Evolutionary conservation across 37 sponge, comb jelly and placozoan genomes (phyloP).

Genomic region (Halichondria panicea): DNA sequence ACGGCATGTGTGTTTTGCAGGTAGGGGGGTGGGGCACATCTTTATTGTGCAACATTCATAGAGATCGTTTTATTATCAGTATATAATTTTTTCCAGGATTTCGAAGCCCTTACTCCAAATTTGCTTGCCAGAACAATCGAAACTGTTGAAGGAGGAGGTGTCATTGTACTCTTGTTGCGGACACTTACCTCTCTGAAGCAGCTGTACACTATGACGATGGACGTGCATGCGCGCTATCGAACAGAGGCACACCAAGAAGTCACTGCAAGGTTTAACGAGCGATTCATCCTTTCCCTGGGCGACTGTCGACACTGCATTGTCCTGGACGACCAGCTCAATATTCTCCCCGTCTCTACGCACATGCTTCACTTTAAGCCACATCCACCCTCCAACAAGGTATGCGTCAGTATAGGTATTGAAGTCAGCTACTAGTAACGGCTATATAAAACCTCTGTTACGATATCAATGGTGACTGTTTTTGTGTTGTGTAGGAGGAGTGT

Average conservation of each 20-base stretch:
- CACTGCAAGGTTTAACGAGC: constrained; percentile 91
- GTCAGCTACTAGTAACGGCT: not conserved
- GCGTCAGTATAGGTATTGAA: too few species aligned
- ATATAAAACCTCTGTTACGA: not conserved
- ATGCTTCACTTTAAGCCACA: constrained; percentile 31
- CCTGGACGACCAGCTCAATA: constrained; percentile 87
- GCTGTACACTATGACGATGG: constrained; percentile 92
- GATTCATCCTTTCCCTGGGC: constrained; percentile 91
- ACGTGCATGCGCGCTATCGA: constrained; percentile 86
- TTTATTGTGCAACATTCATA: too few species aligned
- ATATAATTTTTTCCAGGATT: constrained; percentile 68
- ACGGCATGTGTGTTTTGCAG: constrained; percentile 96
- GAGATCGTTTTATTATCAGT: not conserved
- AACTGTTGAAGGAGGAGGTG: constrained; percentile 97
- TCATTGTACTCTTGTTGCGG: constrained; percentile 77
- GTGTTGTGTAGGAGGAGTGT: not conserved
- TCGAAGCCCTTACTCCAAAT: constrained; percentile 98
- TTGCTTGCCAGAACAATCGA: constrained; percentile 95
- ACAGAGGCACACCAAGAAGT: constrained; percentile 92
- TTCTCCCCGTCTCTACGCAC: constrained; percentile 87
- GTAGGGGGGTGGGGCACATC: constrained; percentile 37
- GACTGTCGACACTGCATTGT: constrained; percentile 73
- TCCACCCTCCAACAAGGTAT: not conserved
- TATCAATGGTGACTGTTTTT: not conserved
- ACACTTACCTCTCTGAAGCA: constrained; percentile 86